Percentiles rank a stretch among this genome's conserved stretches.
phyloP scores from a whole-genome alignment of 2,888 invertebrate species.

The Miltochrista miniata region DNA sequence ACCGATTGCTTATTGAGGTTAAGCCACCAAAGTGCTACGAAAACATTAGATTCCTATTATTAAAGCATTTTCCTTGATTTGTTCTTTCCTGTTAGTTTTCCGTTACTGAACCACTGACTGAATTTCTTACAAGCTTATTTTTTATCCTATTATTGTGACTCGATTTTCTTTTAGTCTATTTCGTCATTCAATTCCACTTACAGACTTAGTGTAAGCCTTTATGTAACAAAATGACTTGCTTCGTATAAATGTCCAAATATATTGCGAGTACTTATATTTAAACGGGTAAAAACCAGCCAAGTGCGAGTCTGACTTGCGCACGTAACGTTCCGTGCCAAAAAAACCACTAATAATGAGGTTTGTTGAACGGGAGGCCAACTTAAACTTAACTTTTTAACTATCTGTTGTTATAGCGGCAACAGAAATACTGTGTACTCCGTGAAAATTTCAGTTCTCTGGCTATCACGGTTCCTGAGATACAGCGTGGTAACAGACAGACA shows the following conservation, averaged over 20 bases:
- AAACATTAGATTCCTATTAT: conserved; percentile 1
- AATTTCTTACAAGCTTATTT: background rate
- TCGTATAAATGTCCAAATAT: background rate
- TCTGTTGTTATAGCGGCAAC: no score
- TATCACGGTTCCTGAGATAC: no score
- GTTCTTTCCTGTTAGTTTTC: conserved; percentile 17
- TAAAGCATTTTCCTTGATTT: conserved; percentile 3
- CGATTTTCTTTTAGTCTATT: background rate
- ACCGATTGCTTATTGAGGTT: background rate
- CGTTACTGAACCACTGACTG: conserved; percentile 2
- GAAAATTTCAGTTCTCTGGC: no score
- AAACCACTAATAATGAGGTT: no score
- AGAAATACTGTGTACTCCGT: no score
- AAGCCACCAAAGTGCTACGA: background rate
- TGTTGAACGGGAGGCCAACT: no score
- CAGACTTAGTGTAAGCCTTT: background rate
- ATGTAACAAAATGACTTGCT: background rate
- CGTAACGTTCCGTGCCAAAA: no score
- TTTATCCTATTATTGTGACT: background rate
- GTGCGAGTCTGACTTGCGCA: no score
- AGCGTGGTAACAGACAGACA: no score
- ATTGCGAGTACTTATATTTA: no score
- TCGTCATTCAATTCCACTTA: conserved; percentile 1
- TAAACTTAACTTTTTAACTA: no score
- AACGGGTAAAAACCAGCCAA: no score